Percentiles rank a stretch among this genome's conserved stretches.
These are phyloP conservation scores for Gymnocypris eckloni DNA, from an alignment of 2,797 vertebrate species.

Conservation along the genomic window DNA sequence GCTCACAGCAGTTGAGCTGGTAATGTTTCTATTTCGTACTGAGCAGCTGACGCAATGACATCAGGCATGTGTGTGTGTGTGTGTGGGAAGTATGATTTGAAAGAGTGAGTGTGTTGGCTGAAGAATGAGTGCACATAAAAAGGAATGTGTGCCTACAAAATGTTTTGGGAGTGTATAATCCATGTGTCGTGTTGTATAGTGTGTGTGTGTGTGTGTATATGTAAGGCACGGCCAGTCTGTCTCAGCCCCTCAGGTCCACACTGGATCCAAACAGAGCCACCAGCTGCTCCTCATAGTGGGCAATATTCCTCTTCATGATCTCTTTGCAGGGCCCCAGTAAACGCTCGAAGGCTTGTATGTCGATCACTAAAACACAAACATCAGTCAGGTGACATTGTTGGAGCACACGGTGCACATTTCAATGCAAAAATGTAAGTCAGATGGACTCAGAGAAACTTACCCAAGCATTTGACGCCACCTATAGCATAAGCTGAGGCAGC, in stretches of 20 bases:
- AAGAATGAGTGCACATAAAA: conserved; percentile 64
- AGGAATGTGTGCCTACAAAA: conserved; percentile 68
- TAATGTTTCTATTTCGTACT: conserved; percentile 67
- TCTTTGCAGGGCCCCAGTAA: conserved; percentile 98
- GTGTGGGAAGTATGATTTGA: conserved; percentile 21
- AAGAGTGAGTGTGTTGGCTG: conserved; percentile 25
- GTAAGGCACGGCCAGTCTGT: conserved; percentile 82
- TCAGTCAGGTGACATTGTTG: neutral
- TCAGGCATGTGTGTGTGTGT: conserved; percentile 40
- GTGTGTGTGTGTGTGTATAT: conserved; percentile 55
- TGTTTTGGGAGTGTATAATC: conserved; percentile 67
- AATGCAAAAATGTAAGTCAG: neutral
- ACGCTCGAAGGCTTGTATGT: conserved; percentile 97
- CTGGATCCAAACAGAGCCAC: conserved; percentile 98
- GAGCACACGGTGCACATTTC: neutral
- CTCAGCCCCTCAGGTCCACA: conserved; percentile 93
- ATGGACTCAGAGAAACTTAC: conserved; percentile 74
- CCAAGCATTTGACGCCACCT: conserved; percentile 93
- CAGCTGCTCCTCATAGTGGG: conserved; percentile 97
- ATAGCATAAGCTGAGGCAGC: conserved; percentile 96
- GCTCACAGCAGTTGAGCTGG: conserved; percentile 61
- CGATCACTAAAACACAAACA: conserved; percentile 86
- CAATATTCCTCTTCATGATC: conserved; percentile 99
- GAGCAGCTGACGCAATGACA: conserved; percentile 65
- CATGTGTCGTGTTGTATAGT: conserved; percentile 59